phyloP scores from a whole-genome alignment of 1,140 invertebrate genomes.

The Meteorus sp. region DNA sequence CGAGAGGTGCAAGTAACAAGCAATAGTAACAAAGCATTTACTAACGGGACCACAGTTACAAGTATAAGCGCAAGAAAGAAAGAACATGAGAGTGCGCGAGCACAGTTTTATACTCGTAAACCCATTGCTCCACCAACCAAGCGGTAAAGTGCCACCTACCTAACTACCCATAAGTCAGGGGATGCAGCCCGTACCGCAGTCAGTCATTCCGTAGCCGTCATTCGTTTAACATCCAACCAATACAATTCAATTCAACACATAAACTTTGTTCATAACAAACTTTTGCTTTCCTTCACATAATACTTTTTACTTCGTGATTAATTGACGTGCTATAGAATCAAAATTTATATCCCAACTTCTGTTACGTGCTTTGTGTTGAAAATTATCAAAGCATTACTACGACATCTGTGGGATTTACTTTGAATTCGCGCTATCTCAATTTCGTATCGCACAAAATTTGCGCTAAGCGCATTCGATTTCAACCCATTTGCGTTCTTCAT shows the following conservation, averaged over 20 bases:
- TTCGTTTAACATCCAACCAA: constrained; percentile 42
- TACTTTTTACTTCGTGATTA: neutral
- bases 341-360: constrained; percentile 13
- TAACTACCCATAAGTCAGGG: constrained; percentile 39
- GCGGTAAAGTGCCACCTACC: constrained; percentile 25
- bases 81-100: constrained; percentile 28
- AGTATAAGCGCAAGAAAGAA: constrained; percentile 29
- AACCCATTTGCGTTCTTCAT: neutral
- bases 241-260: neutral
- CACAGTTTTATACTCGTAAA: constrained; percentile 18
- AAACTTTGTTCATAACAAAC: neutral
- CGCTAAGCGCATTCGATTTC: constrained; percentile 13
- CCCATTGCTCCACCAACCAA: constrained; percentile 22
- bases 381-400: constrained; percentile 15
- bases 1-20: constrained; percentile 11
- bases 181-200: constrained; percentile 39
- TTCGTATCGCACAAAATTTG: constrained; percentile 5
- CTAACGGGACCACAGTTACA: constrained; percentile 6
- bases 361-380: constrained; percentile 1
- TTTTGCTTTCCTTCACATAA: neutral
- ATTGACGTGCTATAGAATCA: neutral
- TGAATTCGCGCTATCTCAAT: constrained; percentile 24
- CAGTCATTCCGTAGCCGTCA: constrained; percentile 52
- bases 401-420: constrained; percentile 35
- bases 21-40: constrained; percentile 15